Conservation (phyloP, 1,140 invertebrate species). For the Neuroterus valhalla region DNA sequence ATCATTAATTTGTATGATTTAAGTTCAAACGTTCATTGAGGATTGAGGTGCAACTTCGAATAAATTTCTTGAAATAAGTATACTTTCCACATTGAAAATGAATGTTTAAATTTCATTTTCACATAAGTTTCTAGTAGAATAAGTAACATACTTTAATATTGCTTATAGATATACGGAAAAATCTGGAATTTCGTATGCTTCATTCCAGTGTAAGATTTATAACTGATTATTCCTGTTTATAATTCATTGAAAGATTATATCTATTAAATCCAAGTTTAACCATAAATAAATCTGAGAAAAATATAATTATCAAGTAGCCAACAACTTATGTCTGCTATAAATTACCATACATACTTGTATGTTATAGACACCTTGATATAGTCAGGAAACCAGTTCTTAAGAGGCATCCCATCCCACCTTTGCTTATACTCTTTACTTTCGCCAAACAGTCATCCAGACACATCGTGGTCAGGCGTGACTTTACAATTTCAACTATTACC, state of each 20-base stretch:
- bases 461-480: conserved; percentile 11
- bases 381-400: conserved; percentile 17
- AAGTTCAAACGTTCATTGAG: too few relatives aligned
- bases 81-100: too few relatives aligned
- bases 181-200: too few relatives aligned
- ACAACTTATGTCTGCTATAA: conserved; percentile 6
- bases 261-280: neutral
- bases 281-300: conserved; percentile 2
- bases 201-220: too few relatives aligned
- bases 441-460: conserved; percentile 6
- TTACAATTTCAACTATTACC: neutral
- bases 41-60: too few relatives aligned
- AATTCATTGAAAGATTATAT: neutral
- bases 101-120: too few relatives aligned
- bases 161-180: too few relatives aligned
- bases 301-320: conserved; percentile 13
- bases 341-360: conserved; percentile 12
- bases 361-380: conserved; percentile 6
- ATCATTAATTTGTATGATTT: too few relatives aligned
- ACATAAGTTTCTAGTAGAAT: too few relatives aligned
- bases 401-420: conserved; percentile 13
- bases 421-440: conserved; percentile 13
- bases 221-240: neutral
- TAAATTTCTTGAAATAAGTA: too few relatives aligned
- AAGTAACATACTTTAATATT: too few relatives aligned